phyloP scores from a whole-genome alignment of 2,888 invertebrate genomes.

The Lymantria dispar region DNA sequence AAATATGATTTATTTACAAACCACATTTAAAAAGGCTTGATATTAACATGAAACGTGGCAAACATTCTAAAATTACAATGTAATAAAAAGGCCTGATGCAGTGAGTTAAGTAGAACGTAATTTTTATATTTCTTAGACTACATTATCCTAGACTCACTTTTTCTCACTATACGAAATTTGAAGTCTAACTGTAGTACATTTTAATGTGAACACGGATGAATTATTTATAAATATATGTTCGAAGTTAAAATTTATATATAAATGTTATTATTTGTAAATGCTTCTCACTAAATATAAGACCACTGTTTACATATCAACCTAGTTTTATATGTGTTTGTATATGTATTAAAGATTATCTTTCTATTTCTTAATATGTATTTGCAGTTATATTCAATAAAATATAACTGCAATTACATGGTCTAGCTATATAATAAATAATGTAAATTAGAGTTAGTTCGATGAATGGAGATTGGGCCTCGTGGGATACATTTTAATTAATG shows the following conservation, averaged over 20 bases:
- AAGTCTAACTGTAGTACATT: constrained; percentile 2
- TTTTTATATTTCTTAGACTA: background rate
- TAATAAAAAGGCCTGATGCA: background rate
- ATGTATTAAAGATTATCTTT: too few relatives aligned
- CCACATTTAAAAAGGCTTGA: too few relatives aligned
- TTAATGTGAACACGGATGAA: background rate
- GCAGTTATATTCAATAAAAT: background rate
- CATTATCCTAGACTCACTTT: background rate
- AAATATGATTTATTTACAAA: too few relatives aligned
- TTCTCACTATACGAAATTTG: background rate
- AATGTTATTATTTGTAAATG: constrained; percentile 1
- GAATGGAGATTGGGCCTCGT: background rate
- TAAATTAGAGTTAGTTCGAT: background rate
- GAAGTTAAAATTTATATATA: background rate
- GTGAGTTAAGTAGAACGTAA: background rate
- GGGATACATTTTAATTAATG: background rate
- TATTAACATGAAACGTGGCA: background rate
- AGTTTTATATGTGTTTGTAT: background rate
- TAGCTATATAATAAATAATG: background rate
- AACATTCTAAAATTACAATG: background rate
- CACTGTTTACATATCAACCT: background rate
- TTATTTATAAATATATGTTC: background rate
- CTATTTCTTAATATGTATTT: too few relatives aligned
- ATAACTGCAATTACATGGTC: background rate
- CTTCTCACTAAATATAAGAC: constrained; percentile 2